Evolutionary conservation across 2,797 vertebrate genomes (phyloP).

Genomic region (Lacerta bilineata): DNA sequence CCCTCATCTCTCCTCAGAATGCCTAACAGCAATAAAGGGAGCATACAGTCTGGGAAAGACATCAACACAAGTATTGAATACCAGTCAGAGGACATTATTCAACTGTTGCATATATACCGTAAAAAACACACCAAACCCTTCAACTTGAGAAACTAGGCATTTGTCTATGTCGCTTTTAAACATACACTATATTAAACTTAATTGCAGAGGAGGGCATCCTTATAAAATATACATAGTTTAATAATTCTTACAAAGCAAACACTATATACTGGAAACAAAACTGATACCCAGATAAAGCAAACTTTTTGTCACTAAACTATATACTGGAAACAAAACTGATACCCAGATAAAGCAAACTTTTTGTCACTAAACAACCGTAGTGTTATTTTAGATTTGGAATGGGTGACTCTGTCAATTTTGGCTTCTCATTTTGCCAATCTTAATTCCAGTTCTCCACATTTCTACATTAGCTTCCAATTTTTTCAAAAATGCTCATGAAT

Average conservation of each 20-base stretch:
- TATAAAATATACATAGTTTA: not conserved
- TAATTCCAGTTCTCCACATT: too few relatives aligned
- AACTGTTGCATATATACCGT: slow-evolving; percentile 40
- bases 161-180: slow-evolving; percentile 28
- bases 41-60: not conserved
- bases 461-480: too few relatives aligned
- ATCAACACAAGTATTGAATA: slow-evolving; percentile 42
- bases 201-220: not conserved
- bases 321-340: not conserved
- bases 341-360: slow-evolving; percentile 14
- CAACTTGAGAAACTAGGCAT: slow-evolving; percentile 8
- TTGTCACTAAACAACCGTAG: not conserved
- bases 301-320: not conserved
- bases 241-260: slow-evolving; percentile 30
- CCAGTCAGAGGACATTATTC: slow-evolving; percentile 57
- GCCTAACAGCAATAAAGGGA: slow-evolving; percentile 19
- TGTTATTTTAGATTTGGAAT: not conserved
- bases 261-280: not conserved
- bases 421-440: too few relatives aligned
- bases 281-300: slow-evolving; percentile 21
- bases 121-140: not conserved
- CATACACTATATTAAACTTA: slow-evolving; percentile 24
- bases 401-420: too few relatives aligned
- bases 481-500: too few relatives aligned
- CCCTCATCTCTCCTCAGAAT: not conserved